Evolutionary conservation across 2,888 invertebrate genomes (phyloP).

Genomic region (Melanostoma scalare): DNA sequence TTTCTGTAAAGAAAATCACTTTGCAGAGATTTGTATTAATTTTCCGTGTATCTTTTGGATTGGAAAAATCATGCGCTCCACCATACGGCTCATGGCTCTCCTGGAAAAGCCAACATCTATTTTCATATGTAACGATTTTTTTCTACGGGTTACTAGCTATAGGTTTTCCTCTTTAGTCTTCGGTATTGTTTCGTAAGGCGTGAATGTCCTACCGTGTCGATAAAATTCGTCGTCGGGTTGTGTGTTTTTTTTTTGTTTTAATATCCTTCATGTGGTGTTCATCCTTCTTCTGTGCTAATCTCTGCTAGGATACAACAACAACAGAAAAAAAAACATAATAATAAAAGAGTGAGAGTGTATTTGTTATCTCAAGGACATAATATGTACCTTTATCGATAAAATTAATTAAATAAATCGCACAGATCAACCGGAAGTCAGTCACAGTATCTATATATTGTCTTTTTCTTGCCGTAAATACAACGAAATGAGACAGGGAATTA

Average conservation of each 20-base stretch:
- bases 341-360: conserved; percentile 1
- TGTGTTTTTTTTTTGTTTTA: conserved; percentile 22
- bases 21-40: conserved; percentile 2
- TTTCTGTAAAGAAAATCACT: conserved; percentile 45
- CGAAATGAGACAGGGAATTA: conserved; percentile 8
- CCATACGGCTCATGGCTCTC: not conserved
- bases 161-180: conserved; percentile 67
- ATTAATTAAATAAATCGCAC: conserved; percentile 41
- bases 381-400: not conserved
- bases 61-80: conserved; percentile 58
- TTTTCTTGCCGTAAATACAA: conserved; percentile 5
- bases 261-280: not conserved
- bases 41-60: no score
- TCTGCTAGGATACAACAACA: conserved; percentile 7
- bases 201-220: conserved; percentile 63
- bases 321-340: no score
- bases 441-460: not conserved
- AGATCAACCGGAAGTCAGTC: not conserved
- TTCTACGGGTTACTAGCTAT: conserved; percentile 56
- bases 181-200: conserved; percentile 61
- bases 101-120: conserved; percentile 56
- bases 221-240: conserved; percentile 54
- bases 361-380: no score
- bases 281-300: conserved; percentile 12
- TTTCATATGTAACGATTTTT: conserved; percentile 59